Base-by-base conservation (phyloP, 2,797 vertebrate genomes). In the Coregonus suidteri region DNA sequence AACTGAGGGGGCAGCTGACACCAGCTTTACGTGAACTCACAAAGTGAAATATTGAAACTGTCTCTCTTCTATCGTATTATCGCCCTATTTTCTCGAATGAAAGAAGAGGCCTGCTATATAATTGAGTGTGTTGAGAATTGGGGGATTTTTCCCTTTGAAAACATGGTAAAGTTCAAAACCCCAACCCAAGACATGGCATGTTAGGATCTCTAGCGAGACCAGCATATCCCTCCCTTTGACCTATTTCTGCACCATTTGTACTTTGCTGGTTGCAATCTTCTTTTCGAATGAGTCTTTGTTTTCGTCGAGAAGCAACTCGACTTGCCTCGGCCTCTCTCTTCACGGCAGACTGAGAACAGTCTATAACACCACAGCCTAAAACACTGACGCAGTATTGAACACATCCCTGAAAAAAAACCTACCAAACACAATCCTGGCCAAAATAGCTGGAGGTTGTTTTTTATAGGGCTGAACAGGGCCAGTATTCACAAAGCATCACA, bases 281-380 rank as follows among this genome's bases (percentile, higher is more conserved):
- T 83, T 79, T 87, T 59, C 82, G 79, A 86, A 88, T 84, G 71
- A 83, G 79, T 76, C 83, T 87, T 75, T 84, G 77, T 82, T 84
- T 81, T 77, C 35, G 77, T 79, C 73, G 56, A 78, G 13, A 11
- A 30, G 73, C 67, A 5, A 6, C 71, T 52, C 51, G 56, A 76
- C 79, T 16, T 82, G 87, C 76, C 79, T 59, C 59, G 76, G 35
- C 83, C 65, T 74, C 79, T 82, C 70, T 62, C 59, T 73, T 79
- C 75, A 81, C 16, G 11, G 59, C 67, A 54, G 16, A 84, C 81
- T 79, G 53, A 64, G 59, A 64, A 64, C 20, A 72, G 69, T 75
- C 68, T 81, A 53, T 73, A 81, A 83, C 75, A 78, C 71, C 68
- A 70, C 51, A 75, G 35, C 71, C 77, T 54, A 15, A 20, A 71